Conservation (phyloP, 2,113 vertebrate species). For the Passer montanus region DNA sequence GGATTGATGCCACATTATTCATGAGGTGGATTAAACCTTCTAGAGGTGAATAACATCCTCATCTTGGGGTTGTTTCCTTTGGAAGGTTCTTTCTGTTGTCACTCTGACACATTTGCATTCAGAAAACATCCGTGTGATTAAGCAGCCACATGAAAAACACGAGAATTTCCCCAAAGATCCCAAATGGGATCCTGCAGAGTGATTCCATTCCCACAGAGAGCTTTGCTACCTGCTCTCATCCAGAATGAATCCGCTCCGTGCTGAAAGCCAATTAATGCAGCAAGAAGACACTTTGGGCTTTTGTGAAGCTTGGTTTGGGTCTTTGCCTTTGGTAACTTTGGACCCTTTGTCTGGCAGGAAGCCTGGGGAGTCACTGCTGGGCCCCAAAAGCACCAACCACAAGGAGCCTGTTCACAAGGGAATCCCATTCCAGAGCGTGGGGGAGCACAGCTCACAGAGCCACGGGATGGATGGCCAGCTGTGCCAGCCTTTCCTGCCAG, state of each 20-base stretch:
- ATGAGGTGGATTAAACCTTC: not conserved
- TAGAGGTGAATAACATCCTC: not conserved
- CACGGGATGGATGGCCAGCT: not conserved
- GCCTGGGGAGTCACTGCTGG: not conserved
- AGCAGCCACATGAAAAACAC: not conserved
- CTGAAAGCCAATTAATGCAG: not conserved
- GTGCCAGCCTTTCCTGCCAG: not conserved
- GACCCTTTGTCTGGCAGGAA: not conserved
- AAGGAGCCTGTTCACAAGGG: not conserved
- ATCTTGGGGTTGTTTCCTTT: not conserved
- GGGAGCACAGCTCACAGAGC: not conserved
- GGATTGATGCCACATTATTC: not conserved
- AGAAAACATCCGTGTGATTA: not conserved
- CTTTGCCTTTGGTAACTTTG: not conserved
- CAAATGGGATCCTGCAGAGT: not conserved
- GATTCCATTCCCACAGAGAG: not conserved
- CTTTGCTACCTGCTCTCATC: not conserved
- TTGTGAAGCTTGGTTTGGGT: not conserved
- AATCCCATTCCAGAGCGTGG: accelerated
- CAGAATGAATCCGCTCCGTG: not conserved
- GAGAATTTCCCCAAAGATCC: not conserved
- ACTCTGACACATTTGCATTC: not conserved
- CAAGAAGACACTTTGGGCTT: not conserved
- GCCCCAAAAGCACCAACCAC: not conserved
- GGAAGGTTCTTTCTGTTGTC: not conserved